A percentile compares a stretch with the other conserved stretches of the same genome.
phyloP scores from a whole-genome alignment of 2,113 vertebrate species.

The Neogobius melanostomus region DNA sequence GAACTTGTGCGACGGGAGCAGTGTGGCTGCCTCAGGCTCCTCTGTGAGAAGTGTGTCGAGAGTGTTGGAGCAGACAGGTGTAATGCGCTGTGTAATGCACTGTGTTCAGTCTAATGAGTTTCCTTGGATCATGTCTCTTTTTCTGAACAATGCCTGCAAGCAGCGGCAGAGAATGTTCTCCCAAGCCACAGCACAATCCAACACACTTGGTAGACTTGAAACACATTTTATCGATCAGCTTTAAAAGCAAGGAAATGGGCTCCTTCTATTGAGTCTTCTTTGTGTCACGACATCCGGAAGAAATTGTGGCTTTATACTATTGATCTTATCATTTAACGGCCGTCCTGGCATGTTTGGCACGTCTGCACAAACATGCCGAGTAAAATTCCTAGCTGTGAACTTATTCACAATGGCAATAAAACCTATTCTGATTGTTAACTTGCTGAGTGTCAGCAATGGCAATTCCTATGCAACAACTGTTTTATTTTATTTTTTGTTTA shows the following conservation, averaged over 20 bases:
- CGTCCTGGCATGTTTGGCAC: no score
- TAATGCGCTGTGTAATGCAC: constrained; percentile 31
- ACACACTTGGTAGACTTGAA: constrained; percentile 12
- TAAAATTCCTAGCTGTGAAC: no score
- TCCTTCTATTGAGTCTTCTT: constrained; percentile 30
- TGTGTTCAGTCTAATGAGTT: constrained; percentile 31
- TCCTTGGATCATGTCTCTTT: constrained; percentile 16
- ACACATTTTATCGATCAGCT: constrained; percentile 59
- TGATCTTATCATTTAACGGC: no score
- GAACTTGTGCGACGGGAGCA: constrained; percentile 18
- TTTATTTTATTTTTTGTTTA: no score
- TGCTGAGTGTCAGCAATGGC: constrained; percentile 12
- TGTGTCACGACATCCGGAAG: constrained; percentile 38
- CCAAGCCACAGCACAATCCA: not conserved
- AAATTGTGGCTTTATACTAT: constrained; percentile 23
- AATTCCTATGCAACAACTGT: no score
- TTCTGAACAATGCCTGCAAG: constrained; percentile 25
- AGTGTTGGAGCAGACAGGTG: constrained; percentile 29
- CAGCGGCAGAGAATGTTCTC: constrained; percentile 9
- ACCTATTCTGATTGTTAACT: no score
- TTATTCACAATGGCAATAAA: no score
- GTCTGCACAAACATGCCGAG: no score
- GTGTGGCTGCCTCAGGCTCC: constrained; percentile 19
- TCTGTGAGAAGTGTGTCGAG: not conserved
- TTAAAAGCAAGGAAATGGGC: constrained; percentile 50